Evolutionary conservation across 2,113 vertebrate genomes (phyloP), one percentile per base, ranked within the genome.

Genomic region (Nansenia antarctica): DNA sequence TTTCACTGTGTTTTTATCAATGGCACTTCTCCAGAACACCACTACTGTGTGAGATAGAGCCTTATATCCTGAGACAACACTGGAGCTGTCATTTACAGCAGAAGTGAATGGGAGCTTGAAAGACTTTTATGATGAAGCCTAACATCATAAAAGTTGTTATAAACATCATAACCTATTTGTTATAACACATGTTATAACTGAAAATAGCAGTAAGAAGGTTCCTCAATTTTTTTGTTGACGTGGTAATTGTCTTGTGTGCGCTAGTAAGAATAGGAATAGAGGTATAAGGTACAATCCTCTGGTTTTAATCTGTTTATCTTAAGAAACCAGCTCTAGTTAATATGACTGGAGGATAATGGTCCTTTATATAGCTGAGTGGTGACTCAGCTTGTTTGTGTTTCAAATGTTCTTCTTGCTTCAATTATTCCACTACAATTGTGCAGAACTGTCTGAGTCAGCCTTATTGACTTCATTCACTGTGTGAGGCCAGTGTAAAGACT

Each of bases 371-470:
- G 27, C 32, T n/a, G n/a, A 67, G 47, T 24, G 42, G 55, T 78
- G 82, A 80, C 72, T 80, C 78, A 81, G 72, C 72, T 72, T 58
- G 34, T 73, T n/a, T n/a, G n/a, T n/a, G n/a, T n/a, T n/a, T 49
- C 55, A 55, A 2, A 11, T 49, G 12, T 30, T 8, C 7, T 3
- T 54, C 62, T 67, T 69, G 42, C 63, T 67, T 65, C 65, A 35
- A 77, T 86, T 72, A 72, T 82, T 32, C 67, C 55, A 73, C 65
- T 69, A 62, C 74, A 84, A 20, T 70, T 22, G 4, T 72, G 76
- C 82, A 81, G 70, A 86, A 74, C 82, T 20, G 69, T 34, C 67
- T 49, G 67, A 74, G 49, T 83, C 77, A 76, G 64, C 61, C 29
- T 69, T 65, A 55, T 55, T 3, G 3, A 67, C 60, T 72, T 47